Evolutionary conservation across 64 coral and sea anemone species (phyloP).

Genomic region (Trachythela sp.): DNA sequence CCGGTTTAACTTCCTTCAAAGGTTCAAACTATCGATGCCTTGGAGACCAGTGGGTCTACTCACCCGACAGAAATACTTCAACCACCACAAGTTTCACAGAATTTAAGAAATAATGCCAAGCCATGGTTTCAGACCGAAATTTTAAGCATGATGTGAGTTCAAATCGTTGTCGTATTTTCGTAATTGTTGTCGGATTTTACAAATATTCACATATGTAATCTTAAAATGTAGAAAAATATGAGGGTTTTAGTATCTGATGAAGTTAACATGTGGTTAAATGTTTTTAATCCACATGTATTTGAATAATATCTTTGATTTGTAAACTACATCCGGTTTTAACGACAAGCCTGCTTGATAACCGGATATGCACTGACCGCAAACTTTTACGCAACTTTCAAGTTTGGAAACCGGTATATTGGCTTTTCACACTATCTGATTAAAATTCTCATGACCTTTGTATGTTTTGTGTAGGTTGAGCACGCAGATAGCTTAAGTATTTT

Average conservation of each 20-base stretch:
- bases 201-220: not conserved
- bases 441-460: not conserved
- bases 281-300: not conserved
- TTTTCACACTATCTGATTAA: not conserved
- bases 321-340: not conserved
- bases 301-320: no score
- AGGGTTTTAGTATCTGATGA: not conserved
- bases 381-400: not conserved
- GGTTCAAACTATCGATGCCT: not conserved
- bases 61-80: not conserved
- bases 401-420: not conserved
- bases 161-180: not conserved
- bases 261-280: not conserved
- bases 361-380: not conserved
- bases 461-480: not conserved
- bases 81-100: not conserved
- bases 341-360: not conserved
- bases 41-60: not conserved
- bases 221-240: not conserved
- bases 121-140: constrained; percentile 13
- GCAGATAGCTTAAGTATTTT: not conserved
- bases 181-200: not conserved
- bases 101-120: not conserved
- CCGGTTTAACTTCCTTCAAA: not conserved
- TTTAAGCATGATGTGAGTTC: constrained; percentile 15